phyloP scores from a whole-genome alignment of 1,140 invertebrate species.

The Diplogasteroides magnus region DNA sequence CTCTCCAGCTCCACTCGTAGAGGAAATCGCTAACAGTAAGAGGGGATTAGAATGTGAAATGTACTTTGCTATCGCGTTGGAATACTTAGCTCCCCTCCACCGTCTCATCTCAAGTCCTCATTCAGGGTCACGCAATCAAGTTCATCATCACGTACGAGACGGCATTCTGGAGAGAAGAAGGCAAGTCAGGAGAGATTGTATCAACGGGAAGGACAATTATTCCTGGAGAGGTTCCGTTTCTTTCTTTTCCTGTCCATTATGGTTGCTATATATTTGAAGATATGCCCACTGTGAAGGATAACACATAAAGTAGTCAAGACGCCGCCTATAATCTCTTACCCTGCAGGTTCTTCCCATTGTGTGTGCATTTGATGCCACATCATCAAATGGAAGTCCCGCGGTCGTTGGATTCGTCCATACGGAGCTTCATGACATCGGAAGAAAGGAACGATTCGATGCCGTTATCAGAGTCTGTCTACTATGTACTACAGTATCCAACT shows the following conservation, averaged over 20 bases:
- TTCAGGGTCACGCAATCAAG: constrained; percentile 26
- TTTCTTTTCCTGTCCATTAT: background rate
- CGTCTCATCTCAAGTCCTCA: no score
- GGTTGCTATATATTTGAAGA: no score
- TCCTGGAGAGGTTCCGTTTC: constrained; percentile 11
- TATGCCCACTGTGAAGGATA: background rate
- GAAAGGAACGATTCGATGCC: constrained; percentile 14
- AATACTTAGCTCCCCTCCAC: no score
- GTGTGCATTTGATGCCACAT: constrained; percentile 20
- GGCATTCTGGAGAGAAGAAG: constrained; percentile 28
- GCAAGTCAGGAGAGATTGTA: constrained; percentile 19
- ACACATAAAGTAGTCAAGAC: no score
- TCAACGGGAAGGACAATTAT: constrained; percentile 22
- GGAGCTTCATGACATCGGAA: constrained; percentile 1
- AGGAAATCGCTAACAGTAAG: no score
- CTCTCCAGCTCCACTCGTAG: background rate
- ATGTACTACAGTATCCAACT: no score
- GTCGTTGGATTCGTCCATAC: constrained; percentile 5
- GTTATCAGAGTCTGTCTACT: constrained; percentile 15
- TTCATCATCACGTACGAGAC: constrained; percentile 30
- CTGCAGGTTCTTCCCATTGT: constrained; percentile 17
- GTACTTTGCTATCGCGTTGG: no score
- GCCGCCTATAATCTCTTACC: no score
- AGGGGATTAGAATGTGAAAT: no score
- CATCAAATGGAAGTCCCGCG: constrained; percentile 21